Evolutionary conservation across 2,888 invertebrate species (phyloP).

Genomic region (Reticulitermes lucifugus): DNA sequence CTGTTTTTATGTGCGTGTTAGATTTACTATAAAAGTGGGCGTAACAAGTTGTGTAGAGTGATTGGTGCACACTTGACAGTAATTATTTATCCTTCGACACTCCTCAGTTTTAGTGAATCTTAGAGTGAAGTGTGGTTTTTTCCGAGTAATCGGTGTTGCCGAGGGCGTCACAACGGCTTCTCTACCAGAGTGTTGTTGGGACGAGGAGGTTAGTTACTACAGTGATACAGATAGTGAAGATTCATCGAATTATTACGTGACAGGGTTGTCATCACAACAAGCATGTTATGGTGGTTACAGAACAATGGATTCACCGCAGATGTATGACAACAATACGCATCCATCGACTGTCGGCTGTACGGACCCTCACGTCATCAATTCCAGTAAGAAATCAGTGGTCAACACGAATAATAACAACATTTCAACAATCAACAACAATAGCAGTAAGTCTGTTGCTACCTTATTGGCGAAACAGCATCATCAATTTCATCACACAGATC

Average conservation of each 20-base stretch:
- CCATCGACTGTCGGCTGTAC: slow-evolving; percentile 59
- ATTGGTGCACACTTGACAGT: background rate
- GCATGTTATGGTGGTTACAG: slow-evolving; percentile 51
- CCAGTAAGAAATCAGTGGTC: slow-evolving; percentile 67
- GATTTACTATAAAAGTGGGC: slow-evolving; percentile 37
- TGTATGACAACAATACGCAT: slow-evolving; percentile 80
- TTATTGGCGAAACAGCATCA: slow-evolving; percentile 74
- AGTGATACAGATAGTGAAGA: slow-evolving; percentile 40
- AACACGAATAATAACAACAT: slow-evolving; percentile 57
- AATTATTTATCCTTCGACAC: background rate
- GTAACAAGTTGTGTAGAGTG: slow-evolving; percentile 15
- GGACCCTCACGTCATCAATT: slow-evolving; percentile 67
- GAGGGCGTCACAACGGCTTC: slow-evolving; percentile 48
- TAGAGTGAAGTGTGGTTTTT: slow-evolving; percentile 17
- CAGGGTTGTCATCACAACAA: slow-evolving; percentile 37
- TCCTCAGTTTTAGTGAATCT: background rate
- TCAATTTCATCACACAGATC: slow-evolving; percentile 80
- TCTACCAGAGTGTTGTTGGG: slow-evolving; percentile 44
- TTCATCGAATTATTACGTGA: slow-evolving; percentile 9
- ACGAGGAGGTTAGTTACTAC: slow-evolving; percentile 45
- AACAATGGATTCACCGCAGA: slow-evolving; percentile 85
- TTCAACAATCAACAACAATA: slow-evolving; percentile 51
- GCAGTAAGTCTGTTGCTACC: slow-evolving; percentile 65
- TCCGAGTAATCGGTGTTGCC: slow-evolving; percentile 19
- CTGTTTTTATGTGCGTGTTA: slow-evolving; percentile 22